Evolutionary conservation across 2,888 invertebrate genomes (phyloP).

Genomic region (Griposia aprilina): DNA sequence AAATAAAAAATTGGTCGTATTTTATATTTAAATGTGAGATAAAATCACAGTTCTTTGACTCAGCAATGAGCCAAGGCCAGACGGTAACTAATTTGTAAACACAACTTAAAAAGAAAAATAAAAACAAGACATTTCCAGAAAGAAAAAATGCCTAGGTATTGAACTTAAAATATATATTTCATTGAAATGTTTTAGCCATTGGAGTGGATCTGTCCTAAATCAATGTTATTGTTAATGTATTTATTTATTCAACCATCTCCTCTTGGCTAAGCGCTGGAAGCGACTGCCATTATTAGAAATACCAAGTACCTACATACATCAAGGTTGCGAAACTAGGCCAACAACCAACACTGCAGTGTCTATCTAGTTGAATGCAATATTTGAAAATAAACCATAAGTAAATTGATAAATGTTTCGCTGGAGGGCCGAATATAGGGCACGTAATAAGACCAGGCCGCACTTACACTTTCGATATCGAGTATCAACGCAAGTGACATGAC

Average conservation of each 20-base stretch:
- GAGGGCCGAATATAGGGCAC: slow-evolving; percentile 52
- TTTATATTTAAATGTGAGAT: slow-evolving; percentile 8
- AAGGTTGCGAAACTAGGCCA: slow-evolving; percentile 87
- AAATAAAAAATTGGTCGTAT: neutral
- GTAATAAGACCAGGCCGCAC: slow-evolving; percentile 40
- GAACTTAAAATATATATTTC: slow-evolving; percentile 26
- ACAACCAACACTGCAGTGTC: slow-evolving; percentile 54
- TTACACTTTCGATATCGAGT: slow-evolving; percentile 48
- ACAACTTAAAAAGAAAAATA: slow-evolving; percentile 10
- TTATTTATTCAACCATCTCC: slow-evolving; percentile 77
- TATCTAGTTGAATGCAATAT: slow-evolving; percentile 56
- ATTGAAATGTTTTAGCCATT: slow-evolving; percentile 24
- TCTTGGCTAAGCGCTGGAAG: slow-evolving; percentile 77
- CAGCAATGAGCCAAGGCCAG: slow-evolving; percentile 32
- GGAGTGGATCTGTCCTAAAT: slow-evolving; percentile 36
- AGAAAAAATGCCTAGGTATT: neutral
- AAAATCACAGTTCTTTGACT: slow-evolving; percentile 13
- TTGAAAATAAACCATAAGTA: slow-evolving; percentile 53
- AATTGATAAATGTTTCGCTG: slow-evolving; percentile 41
- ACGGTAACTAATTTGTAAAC: slow-evolving; percentile 26
- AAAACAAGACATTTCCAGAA: slow-evolving; percentile 25
- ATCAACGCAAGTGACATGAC: slow-evolving; percentile 12
- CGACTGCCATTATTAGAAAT: slow-evolving; percentile 83
- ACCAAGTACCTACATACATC: slow-evolving; percentile 80
- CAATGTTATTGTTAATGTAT: slow-evolving; percentile 64